Percentiles rank a stretch among this genome's conserved stretches.
phyloP scores from a whole-genome alignment of 2,797 vertebrate genomes.

The Danio jaintianensis region DNA sequence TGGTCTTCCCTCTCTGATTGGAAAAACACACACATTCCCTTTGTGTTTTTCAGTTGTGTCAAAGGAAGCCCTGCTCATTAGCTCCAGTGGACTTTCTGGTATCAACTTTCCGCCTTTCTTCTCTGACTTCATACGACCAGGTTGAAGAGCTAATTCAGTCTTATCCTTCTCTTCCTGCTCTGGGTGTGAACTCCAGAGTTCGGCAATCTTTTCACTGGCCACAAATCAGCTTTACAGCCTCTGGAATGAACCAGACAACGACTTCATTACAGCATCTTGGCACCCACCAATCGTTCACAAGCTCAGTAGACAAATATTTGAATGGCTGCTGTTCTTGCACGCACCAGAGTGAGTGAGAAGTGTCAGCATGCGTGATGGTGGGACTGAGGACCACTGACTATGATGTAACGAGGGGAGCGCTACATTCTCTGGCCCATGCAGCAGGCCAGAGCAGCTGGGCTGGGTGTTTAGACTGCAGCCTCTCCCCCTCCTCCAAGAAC shows the following conservation, averaged over 20 bases:
- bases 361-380: slow-evolving; percentile 39
- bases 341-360: slow-evolving; percentile 42
- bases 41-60: slow-evolving; percentile 53
- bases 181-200: slow-evolving; percentile 14
- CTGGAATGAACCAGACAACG: background rate
- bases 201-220: slow-evolving; percentile 25
- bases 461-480: slow-evolving; percentile 63
- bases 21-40: slow-evolving; percentile 54
- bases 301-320: slow-evolving; percentile 43
- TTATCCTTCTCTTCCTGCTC: slow-evolving; percentile 48
- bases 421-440: slow-evolving; percentile 51
- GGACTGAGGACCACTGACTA: slow-evolving; percentile 35
- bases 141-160: slow-evolving; percentile 47
- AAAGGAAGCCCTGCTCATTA: slow-evolving; percentile 47
- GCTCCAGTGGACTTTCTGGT: slow-evolving; percentile 30
- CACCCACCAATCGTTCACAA: slow-evolving; percentile 28
- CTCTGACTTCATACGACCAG: slow-evolving; percentile 39
- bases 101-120: slow-evolving; percentile 43
- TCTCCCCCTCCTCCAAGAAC: slow-evolving; percentile 52
- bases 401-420: slow-evolving; percentile 51
- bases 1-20: slow-evolving; percentile 57
- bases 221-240: slow-evolving; percentile 16
- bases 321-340: slow-evolving; percentile 47
- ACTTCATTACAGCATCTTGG: slow-evolving; percentile 37
- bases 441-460: slow-evolving; percentile 60